Base-by-base conservation (phyloP, 1,140 invertebrate species). In the Zaprionus capensis region DNA sequence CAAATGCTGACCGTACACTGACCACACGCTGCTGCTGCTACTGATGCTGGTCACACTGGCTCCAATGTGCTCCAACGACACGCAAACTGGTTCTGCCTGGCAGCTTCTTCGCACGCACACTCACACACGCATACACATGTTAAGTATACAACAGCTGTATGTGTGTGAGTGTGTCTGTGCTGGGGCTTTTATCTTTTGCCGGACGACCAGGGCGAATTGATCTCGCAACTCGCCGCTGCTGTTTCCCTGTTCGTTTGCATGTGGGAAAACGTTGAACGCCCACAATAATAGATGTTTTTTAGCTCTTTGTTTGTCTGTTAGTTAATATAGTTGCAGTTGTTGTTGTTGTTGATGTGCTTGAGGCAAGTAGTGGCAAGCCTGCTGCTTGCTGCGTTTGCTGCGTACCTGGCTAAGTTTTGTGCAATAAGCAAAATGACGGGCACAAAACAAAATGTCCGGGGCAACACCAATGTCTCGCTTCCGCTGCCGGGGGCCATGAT, bases 391-490 rank as follows among this genome's bases (percentile, higher is more conserved):
- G 0, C 14, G 14, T 55, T 84, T 83, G 76, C 91, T 92, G 91
- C 63, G 69, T 64, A 56, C 91, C 91, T 81, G 85, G 73, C 77
- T 70, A 56, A 64, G 61, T 71, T 91, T 91, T 86, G 82, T 82
- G 82, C 78, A 92, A 92, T 92, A 92, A 92, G 91, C 91, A 92
- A 92, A 92, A 92, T 92, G 91, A 92, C 91, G 91, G 91, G 91
- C 91, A 92, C 84, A 91, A 92, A 92, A 92, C 91, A 92, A 92
- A 92, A 92, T 92, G 91, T 92, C 91, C 85, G 91, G 86, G 81
- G 69, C 71, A 67, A 31, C 38, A 31, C 38, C 22, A 46, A 49
- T 38, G 71, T 64, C 28, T 75, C 74, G 74, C 69, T 68, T 82
- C 85, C 84, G 82, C 51, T 76, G 70, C 69, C 74, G 62, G 69